These are phyloP conservation scores for Tipula confusa DNA, from an alignment of 2,888 invertebrate species.

Conservation along the genomic window DNA sequence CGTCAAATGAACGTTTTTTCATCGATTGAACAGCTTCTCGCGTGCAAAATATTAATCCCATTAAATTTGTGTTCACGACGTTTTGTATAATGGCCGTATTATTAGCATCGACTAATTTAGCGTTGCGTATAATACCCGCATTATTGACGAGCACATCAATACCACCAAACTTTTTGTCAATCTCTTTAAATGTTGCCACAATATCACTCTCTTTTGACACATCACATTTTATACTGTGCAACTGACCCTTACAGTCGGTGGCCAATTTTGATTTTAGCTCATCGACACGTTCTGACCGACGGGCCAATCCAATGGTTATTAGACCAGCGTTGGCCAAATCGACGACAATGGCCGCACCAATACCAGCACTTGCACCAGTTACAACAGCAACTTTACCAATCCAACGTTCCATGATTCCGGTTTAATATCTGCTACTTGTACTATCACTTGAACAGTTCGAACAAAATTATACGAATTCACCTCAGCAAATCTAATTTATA, in stretches of 20 bases:
- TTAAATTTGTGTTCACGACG: slow-evolving; percentile 50
- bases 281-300: slow-evolving; percentile 49
- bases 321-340: slow-evolving; percentile 51
- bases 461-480: too few species aligned
- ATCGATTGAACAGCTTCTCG: slow-evolving; percentile 52
- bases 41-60: slow-evolving; percentile 48
- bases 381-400: slow-evolving; percentile 53
- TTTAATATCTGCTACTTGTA: too few species aligned
- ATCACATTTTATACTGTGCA: slow-evolving; percentile 52
- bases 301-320: slow-evolving; percentile 54
- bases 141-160: slow-evolving; percentile 57
- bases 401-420: slow-evolving; percentile 38
- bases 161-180: slow-evolving; percentile 51
- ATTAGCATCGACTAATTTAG: slow-evolving; percentile 35
- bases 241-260: slow-evolving; percentile 35
- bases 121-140: slow-evolving; percentile 49
- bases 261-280: slow-evolving; percentile 35
- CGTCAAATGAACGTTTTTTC: slow-evolving; percentile 46
- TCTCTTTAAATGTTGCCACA: slow-evolving; percentile 52
- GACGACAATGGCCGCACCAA: slow-evolving; percentile 52
- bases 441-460: too few species aligned
- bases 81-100: slow-evolving; percentile 40
- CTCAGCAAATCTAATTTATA: too few species aligned
- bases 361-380: slow-evolving; percentile 59
- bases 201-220: slow-evolving; percentile 54